phyloP scores from a whole-genome alignment of 2,888 invertebrate genomes.

The Brachyptera risi region DNA sequence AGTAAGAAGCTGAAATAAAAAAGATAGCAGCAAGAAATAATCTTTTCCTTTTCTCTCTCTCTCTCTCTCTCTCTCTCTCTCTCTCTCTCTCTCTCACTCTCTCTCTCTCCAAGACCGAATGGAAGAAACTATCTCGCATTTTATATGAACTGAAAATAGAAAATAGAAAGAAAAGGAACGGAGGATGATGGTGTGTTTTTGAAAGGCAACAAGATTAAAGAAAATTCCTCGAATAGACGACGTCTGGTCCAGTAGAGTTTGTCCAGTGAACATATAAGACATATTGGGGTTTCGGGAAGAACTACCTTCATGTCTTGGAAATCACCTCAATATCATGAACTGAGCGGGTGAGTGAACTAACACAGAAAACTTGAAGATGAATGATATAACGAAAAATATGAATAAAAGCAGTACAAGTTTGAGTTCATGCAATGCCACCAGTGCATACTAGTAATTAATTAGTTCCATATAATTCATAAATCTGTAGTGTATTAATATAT shows the following conservation, averaged over 20 bases:
- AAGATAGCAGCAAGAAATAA: slow-evolving; percentile 26
- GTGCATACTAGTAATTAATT: too few relatives aligned
- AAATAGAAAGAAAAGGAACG: slow-evolving; percentile 20
- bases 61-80: too few relatives aligned
- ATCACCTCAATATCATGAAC: background rate
- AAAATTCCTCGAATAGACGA: slow-evolving; percentile 30
- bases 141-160: slow-evolving; percentile 29
- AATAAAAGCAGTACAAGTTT: too few relatives aligned
- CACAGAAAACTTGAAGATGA: too few relatives aligned
- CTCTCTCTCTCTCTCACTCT: too few relatives aligned
- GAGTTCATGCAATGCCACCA: too few relatives aligned
- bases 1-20: slow-evolving; percentile 24
- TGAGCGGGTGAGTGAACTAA: too few relatives aligned
- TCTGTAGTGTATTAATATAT: too few relatives aligned
- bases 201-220: slow-evolving; percentile 34
- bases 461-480: too few relatives aligned
- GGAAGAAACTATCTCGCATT: slow-evolving; percentile 24
- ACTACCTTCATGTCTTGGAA: background rate
- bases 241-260: slow-evolving; percentile 20
- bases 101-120: slow-evolving; percentile 15
- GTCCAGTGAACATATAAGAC: slow-evolving; percentile 16
- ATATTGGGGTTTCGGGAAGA: background rate
- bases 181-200: slow-evolving; percentile 31
- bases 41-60: too few relatives aligned
- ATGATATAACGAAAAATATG: too few relatives aligned